Conservation (phyloP, 2,113 vertebrate genomes). For the Nipponia nippon region DNA sequence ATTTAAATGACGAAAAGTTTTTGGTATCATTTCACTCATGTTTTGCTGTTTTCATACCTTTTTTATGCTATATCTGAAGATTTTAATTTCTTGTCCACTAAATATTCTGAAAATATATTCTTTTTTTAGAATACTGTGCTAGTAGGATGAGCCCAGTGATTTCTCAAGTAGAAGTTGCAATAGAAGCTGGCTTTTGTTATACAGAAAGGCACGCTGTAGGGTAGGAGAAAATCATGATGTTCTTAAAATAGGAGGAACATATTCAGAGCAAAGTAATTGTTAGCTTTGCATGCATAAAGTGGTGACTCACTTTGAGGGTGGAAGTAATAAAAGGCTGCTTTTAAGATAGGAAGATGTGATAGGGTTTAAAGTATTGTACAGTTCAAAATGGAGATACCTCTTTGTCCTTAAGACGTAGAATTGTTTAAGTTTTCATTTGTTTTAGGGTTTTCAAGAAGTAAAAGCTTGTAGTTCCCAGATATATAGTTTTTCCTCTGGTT, state of each 20-base stretch:
- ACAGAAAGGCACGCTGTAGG: neutral
- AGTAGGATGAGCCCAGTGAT: neutral
- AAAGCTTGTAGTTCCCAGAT: neutral
- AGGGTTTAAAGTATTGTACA: neutral
- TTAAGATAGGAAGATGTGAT: neutral
- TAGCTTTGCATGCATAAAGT: neutral
- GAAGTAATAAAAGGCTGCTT: conserved; percentile 31
- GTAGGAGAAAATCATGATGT: neutral
- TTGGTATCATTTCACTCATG: neutral
- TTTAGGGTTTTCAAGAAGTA: neutral
- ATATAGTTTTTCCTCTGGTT: neutral
- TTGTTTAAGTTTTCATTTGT: neutral
- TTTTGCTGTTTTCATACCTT: neutral
- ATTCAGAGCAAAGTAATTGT: conserved; percentile 32
- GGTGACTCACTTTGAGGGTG: conserved; percentile 39
- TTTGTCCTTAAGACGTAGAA: neutral
- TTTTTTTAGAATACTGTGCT: neutral
- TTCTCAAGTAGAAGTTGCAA: neutral
- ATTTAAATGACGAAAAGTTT: neutral
- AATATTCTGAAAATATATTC: neutral
- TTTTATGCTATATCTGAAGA: neutral
- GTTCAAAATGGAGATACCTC: neutral
- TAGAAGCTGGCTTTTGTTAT: neutral
- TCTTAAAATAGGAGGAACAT: conserved; percentile 43
- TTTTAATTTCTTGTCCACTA: neutral